phyloP scores from a whole-genome alignment of 2,888 invertebrate species.

The Dolichomitus sp. region DNA sequence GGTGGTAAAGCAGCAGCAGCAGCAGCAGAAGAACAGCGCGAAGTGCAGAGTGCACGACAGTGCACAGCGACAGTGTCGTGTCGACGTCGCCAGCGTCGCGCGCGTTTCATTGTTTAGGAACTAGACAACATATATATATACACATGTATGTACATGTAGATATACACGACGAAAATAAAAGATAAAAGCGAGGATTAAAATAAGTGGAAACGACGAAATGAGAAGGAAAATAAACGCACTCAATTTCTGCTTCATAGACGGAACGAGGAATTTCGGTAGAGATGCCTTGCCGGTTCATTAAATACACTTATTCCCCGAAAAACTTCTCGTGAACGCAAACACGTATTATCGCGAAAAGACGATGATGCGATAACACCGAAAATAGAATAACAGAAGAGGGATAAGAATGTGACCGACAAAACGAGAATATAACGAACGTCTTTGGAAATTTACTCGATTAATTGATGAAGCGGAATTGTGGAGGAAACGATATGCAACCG shows the following conservation, averaged over 20 bases:
- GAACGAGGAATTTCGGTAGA: neutral
- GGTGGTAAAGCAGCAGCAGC: neutral
- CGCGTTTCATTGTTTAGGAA: slow-evolving; percentile 50
- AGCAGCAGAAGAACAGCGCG: slow-evolving; percentile 37
- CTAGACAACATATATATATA: slow-evolving; percentile 1
- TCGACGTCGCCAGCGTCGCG: slow-evolving; percentile 60
- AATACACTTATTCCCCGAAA: neutral
- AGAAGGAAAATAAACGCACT: neutral
- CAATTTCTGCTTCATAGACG: neutral
- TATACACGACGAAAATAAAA: neutral
- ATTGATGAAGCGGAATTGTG: neutral
- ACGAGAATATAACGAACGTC: neutral
- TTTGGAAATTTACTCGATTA: neutral
- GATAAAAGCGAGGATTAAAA: neutral
- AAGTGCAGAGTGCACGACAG: slow-evolving; percentile 59
- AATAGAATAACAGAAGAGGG: neutral
- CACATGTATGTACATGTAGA: slow-evolving; percentile 11
- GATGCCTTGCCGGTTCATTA: neutral
- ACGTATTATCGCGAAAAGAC: slow-evolving; percentile 6
- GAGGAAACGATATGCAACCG: neutral
- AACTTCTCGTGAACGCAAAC: neutral
- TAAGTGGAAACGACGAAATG: slow-evolving; percentile 7
- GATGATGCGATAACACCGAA: slow-evolving; percentile 11
- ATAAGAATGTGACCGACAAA: neutral
- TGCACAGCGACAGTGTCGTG: slow-evolving; percentile 60